Percentiles rank a stretch among this genome's conserved stretches.
Evolutionary conservation across 2,888 invertebrate species (phyloP).

Genomic region (Apotomis betuletana): DNA sequence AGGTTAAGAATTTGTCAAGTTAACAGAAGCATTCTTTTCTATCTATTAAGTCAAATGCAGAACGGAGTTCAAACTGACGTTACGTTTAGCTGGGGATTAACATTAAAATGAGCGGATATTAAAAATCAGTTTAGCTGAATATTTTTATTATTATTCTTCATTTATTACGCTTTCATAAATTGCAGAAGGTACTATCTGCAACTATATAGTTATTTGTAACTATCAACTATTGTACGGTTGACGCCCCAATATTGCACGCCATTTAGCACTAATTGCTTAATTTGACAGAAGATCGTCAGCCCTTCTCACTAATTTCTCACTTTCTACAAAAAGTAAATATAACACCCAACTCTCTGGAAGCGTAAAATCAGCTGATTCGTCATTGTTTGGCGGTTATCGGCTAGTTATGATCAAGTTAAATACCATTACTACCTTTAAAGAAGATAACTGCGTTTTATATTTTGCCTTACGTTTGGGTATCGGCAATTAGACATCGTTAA

Average conservation of each 20-base stretch:
- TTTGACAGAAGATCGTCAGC: slow-evolving; percentile 14
- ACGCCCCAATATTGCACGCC: background rate
- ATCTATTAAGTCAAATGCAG: too few species aligned
- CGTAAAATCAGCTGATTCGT: slow-evolving; percentile 30
- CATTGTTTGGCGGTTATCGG: slow-evolving; percentile 12
- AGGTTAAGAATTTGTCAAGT: too few species aligned
- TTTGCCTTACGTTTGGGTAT: background rate
- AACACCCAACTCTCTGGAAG: slow-evolving; percentile 36
- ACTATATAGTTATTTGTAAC: background rate
- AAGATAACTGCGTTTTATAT: background rate
- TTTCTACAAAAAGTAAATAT: slow-evolving; percentile 38
- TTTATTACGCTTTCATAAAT: slow-evolving; percentile 21
- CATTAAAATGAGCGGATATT: too few species aligned
- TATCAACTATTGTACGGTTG: background rate
- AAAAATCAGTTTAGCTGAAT: too few species aligned
- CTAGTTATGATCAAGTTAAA: slow-evolving; percentile 12
- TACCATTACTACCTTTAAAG: background rate
- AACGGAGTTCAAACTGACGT: too few species aligned
- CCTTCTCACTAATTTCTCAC: slow-evolving; percentile 28
- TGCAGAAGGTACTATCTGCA: background rate
- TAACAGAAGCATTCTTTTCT: too few species aligned
- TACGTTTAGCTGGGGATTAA: too few species aligned
- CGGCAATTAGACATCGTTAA: background rate
- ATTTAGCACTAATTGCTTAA: slow-evolving; percentile 11
- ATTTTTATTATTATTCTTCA: background rate